Conservation (phyloP, 1,140 invertebrate species). For the Chelonus insularis region DNA sequence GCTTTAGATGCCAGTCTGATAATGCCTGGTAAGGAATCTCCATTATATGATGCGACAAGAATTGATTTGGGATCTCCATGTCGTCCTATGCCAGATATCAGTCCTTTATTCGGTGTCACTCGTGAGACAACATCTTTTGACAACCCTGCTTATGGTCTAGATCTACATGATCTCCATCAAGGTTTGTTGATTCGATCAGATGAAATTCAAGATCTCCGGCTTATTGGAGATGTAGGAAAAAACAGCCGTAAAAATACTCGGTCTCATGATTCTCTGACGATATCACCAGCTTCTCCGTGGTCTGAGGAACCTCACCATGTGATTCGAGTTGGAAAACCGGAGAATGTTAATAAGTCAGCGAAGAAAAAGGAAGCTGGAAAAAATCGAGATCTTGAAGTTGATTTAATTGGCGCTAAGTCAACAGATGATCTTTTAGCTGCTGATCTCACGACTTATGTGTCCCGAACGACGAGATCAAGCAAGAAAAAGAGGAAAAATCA, state of each 20-base stretch:
- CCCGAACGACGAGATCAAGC: conserved; percentile 19
- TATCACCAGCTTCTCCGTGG: too few relatives aligned
- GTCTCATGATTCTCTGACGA: too few relatives aligned
- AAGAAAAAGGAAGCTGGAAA: conserved; percentile 22
- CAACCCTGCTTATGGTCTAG: conserved; percentile 54
- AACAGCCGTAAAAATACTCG: not conserved
- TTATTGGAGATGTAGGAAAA: conserved; percentile 44
- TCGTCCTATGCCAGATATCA: conserved; percentile 30
- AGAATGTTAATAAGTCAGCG: conserved; percentile 27
- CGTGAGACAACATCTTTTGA: conserved; percentile 51
- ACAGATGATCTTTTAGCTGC: conserved; percentile 59
- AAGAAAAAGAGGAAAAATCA: conserved; percentile 45
- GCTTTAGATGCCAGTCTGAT: conserved; percentile 49
- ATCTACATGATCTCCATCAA: conserved; percentile 49
- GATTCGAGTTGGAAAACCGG: conserved; percentile 6
- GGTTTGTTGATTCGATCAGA: conserved; percentile 47
- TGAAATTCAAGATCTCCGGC: conserved; percentile 46
- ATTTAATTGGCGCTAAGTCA: conserved; percentile 52
- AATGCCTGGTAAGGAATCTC: conserved; percentile 42
- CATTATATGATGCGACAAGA: conserved; percentile 44
- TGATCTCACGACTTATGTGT: conserved; percentile 31
- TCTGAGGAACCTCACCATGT: not conserved
- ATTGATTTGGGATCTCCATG: conserved; percentile 54
- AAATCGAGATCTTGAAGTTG: conserved; percentile 32
- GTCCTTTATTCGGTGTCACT: conserved; percentile 42